phyloP scores from a whole-genome alignment of 2,797 vertebrate species.

The Anguilla marmorata region DNA sequence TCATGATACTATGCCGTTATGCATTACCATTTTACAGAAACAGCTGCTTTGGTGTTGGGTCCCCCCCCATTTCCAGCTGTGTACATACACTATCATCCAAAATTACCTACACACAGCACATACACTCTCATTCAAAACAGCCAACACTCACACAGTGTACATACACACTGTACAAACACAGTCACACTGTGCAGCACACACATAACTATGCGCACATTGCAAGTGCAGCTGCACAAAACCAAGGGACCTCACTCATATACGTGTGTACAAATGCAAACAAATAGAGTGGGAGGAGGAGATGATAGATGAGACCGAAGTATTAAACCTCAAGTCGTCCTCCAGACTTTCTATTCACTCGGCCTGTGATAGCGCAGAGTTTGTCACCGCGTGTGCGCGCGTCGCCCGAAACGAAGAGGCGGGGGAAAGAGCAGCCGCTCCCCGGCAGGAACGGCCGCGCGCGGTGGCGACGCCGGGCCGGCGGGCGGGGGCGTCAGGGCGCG shows the following conservation, averaged over 20 bases:
- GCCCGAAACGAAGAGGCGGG: not conserved
- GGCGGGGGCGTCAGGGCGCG: constrained; percentile 29
- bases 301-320: not conserved
- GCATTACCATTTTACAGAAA: too few relatives aligned
- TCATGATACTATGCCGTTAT: not conserved
- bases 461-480: constrained; percentile 50
- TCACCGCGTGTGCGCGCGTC: constrained; percentile 51
- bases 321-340: constrained; percentile 38
- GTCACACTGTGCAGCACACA: not conserved
- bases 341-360: constrained; percentile 51
- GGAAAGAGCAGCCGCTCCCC: too few relatives aligned
- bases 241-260: not conserved
- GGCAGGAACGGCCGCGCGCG: constrained; percentile 50
- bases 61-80: too few relatives aligned
- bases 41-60: too few relatives aligned
- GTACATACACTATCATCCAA: not conserved
- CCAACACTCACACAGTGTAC: not conserved
- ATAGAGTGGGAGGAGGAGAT: not conserved
- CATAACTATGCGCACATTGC: not conserved
- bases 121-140: not conserved
- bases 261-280: not conserved
- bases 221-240: not conserved
- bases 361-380: constrained; percentile 66
- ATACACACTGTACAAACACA: not conserved
- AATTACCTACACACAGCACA: not conserved